Base-by-base conservation (phyloP, 2,888 invertebrate genomes). In the Zhuqinia jingwanae region DNA sequence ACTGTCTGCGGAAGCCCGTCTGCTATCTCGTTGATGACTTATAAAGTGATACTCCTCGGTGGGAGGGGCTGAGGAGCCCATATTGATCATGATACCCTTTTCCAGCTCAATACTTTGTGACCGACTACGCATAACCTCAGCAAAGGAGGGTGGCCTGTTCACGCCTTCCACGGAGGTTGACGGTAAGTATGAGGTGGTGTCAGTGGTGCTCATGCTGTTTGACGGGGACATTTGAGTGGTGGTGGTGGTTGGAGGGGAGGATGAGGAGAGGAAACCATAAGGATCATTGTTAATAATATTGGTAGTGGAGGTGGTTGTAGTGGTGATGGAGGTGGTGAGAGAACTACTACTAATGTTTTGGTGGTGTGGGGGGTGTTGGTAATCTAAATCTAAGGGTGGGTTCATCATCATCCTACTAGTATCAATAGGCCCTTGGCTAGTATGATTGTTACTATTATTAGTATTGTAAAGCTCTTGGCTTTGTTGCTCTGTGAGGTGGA, bases 381-480 rank as follows among this genome's bases (percentile, higher is more conserved):
- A 85, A 73, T 89, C 90, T 89, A 90, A 68, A 56, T 89, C 90
- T 89, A 89, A 75, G 75, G n/a, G n/a, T n/a, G 90, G 89, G 88
- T 88, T 91, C 88, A 36, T 36, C 36, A 36, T 36, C 36, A 36
- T 36, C 36, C 36, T 36, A 36, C 36, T 36, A 6, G 36, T 3
- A 36, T 36, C 36, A 8, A 36, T 8, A 36, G 36, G 36, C 36
- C 36, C 36, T 36, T 36, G 36, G 8, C 3, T 3, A 36, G 5
- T 36, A 36, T 8, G 3, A 36, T 8, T 36, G 36, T 36, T 36
- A 36, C 89, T 36, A 36, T 36, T 90, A 90, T 84, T 78, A 87
- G 89, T 89, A 83, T 78, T 78, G 73, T 87, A 87, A 89, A 89
- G 89, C 89, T 90, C 90, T 88, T 90, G 89, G 85, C 89, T 89